Evolutionary conservation across 2,113 vertebrate species (phyloP), one percentile per base, ranked within the genome.

Genomic region (Microcebus ravelobensis): DNA sequence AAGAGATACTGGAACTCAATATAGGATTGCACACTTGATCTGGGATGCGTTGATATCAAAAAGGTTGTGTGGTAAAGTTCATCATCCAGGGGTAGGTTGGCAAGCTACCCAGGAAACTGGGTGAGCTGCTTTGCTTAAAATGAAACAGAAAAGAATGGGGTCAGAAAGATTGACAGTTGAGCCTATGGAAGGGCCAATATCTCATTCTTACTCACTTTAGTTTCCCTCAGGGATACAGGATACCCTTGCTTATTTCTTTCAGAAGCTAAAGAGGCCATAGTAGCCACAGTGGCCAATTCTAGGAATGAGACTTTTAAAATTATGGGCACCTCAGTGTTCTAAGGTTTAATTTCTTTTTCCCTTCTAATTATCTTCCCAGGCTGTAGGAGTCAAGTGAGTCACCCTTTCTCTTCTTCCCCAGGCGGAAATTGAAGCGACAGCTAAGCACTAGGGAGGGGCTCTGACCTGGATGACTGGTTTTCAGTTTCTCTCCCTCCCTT

Each of bases 321-420:
- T 95, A 42, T 48, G 57, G 91, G 45, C n/a, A 85, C 48, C n/a
- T 95, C 31, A 23, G 73, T 80, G 93, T 84, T 91, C 50, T 91
- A 42, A 90, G 70, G 97, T 94, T 96, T 96, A 59, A 92, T 94
- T 93, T 95, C 50, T 91, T 96, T 96, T 91, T 81, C 79, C 91
- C 65, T 94, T 96, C 52, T 96, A 96, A 96, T 97, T 96, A 94
- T 96, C 96, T 90, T 96, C 95, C 83, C 39, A 95, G 92, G 92
- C 84, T 86, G 93, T 92, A 84, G 97, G 95, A 90, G 96, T 93
- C 89, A 55, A 96, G 52, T 96, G 97, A 97, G 92, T 97, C 98
- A 96, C 96, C 93, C 94, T 90, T 95, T 96, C 90, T 94, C 76
- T 48, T 83, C 87, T 93, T 96, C 89, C 76, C 63, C 81, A 84